phyloP scores from a whole-genome alignment of 2,888 invertebrate species.

The Bursaphelenchus okinawaensis region DNA sequence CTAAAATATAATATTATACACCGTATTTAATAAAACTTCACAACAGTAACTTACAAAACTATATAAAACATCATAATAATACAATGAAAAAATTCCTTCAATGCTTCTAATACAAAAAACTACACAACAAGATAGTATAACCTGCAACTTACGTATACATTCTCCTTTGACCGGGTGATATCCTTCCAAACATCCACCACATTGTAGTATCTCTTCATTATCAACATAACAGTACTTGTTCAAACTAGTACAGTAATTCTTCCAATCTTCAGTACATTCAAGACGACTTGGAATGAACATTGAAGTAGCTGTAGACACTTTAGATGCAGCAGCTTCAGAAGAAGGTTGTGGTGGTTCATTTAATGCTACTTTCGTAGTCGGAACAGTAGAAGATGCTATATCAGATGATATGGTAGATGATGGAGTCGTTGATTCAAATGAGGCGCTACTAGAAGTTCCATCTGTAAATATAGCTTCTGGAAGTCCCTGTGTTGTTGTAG shows the following conservation, averaged over 20 bases:
- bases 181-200: conserved; percentile 48
- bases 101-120: too few species aligned
- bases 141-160: conserved; percentile 37
- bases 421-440: not conserved
- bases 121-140: not conserved
- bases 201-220: conserved; percentile 52
- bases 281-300: not conserved
- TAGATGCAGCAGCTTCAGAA: not conserved
- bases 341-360: not conserved
- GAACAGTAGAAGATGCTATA: not conserved
- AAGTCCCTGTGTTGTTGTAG: not conserved
- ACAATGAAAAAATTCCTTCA: too few species aligned
- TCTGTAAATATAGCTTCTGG: not conserved
- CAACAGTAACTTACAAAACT: too few species aligned
- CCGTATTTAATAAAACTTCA: too few species aligned
- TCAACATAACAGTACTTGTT: conserved; percentile 54
- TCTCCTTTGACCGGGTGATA: conserved; percentile 49
- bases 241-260: conserved; percentile 37
- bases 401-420: not conserved
- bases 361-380: not conserved
- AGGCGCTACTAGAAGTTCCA: not conserved
- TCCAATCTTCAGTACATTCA: conserved; percentile 43
- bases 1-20: conserved; percentile 27
- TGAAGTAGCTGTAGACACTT: not conserved
- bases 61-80: not conserved